Conservation (phyloP, 1,140 invertebrate genomes). For the Meloidogyne chitwoodi region DNA sequence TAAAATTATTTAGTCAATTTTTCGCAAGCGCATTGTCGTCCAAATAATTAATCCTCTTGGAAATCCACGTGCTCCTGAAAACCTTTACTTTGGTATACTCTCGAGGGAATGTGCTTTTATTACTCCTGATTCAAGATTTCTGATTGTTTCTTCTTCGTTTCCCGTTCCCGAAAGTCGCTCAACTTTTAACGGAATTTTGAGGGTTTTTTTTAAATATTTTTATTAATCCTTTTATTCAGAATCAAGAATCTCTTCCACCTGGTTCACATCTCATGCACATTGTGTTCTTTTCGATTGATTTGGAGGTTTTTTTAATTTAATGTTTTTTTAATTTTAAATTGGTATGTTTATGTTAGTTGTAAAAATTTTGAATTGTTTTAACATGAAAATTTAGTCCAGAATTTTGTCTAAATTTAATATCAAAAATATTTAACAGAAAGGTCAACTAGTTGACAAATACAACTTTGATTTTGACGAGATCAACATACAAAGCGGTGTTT, state of each 20-base stretch:
- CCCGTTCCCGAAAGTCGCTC: slow-evolving; percentile 23
- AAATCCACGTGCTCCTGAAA: not conserved
- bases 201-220: slow-evolving; percentile 14
- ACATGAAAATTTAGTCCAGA: no score
- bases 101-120: slow-evolving; percentile 35
- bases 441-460: slow-evolving; percentile 30
- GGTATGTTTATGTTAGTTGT: no score
- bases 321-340: slow-evolving; percentile 1
- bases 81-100: slow-evolving; percentile 15
- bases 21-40: slow-evolving; percentile 3
- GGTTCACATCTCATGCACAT: slow-evolving; percentile 16
- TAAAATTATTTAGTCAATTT: slow-evolving; percentile 20
- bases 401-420: not conserved
- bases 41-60: not conserved
- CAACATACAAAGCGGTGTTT: slow-evolving; percentile 23
- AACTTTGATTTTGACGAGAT: slow-evolving; percentile 36
- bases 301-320: slow-evolving; percentile 33
- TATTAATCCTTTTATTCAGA: slow-evolving; percentile 9
- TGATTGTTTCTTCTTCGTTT: slow-evolving; percentile 31
- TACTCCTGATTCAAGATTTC: slow-evolving; percentile 39
- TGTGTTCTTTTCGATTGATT: slow-evolving; percentile 37
- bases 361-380: no score
- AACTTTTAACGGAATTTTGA: slow-evolving; percentile 22
- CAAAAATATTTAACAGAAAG: slow-evolving; percentile 24
- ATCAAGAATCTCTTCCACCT: slow-evolving; percentile 42